Base-by-base conservation (phyloP, 2,113 vertebrate species). In the Fukomys damarensis region DNA sequence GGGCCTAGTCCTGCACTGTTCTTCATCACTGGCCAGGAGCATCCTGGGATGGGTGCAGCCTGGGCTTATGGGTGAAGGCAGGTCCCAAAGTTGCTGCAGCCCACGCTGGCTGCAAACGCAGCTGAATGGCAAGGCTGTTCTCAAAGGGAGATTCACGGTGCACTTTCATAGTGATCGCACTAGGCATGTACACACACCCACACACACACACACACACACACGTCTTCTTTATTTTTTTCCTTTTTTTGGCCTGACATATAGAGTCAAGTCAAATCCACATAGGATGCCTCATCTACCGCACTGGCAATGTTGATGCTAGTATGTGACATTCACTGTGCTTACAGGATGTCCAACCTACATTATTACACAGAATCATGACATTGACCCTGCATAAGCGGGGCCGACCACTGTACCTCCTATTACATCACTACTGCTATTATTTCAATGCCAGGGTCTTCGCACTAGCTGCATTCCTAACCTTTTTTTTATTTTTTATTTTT, bases 181-280 rank as follows among this genome's bases (percentile, higher is more conserved):
- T 65, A 28, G n/a, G 26, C 13, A 1, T 59, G 61, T 17, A 9
- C 52, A 9, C 24, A 4, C 0, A 5, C 7, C 4, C 20, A 20
- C 35, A 38, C 35, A 4, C 0, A 5, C 7, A 9, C 52, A 9
- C 24, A 4, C 0, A 5, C 7, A 8, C 20, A 20, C 35, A 38
- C 35, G 4, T 58, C 43, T n/a, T 72, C 20, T n/a, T 17, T 9
- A 41, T 56, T 32, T 46, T 26, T 24, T 26, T 32, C 32, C 7
- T 1, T 81, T 41, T 32, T n/a, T 32, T 38, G 35, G 22, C 72
- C 65, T 32, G 32, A 10, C 24, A 54, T 10, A 17, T 63, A 52
- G 28, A 61, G 22, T 22, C 58, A 52, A 76, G 65, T 84, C 28
- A 6, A 63, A 63, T 85, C 24, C 54, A 41, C 41, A 6, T 61